Evolutionary conservation across 2,888 invertebrate species (phyloP).

Genomic region (Epirrhoe alternata): DNA sequence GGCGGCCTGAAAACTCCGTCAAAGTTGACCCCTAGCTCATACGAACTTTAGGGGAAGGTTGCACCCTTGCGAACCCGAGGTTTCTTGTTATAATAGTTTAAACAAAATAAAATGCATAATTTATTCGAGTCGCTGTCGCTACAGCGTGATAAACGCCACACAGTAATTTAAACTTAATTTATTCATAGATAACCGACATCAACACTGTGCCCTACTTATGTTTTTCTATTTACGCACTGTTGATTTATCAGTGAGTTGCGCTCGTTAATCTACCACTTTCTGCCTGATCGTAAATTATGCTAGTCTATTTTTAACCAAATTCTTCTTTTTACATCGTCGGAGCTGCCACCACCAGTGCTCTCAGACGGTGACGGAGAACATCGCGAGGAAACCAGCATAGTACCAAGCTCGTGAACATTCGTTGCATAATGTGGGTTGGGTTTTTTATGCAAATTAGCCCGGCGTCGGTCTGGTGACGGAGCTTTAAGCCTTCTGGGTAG

Average conservation of each 20-base stretch:
- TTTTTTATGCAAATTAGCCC: no score
- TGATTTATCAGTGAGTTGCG: slow-evolving; percentile 34
- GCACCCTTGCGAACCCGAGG: no score
- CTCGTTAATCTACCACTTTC: slow-evolving; percentile 29
- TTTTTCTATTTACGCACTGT: slow-evolving; percentile 37
- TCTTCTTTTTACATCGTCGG: neutral
- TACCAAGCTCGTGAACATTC: no score
- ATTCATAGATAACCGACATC: slow-evolving; percentile 36
- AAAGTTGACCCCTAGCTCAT: no score
- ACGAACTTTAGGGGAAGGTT: no score
- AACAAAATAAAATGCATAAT: slow-evolving; percentile 23
- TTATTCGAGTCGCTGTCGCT: slow-evolving; percentile 21
- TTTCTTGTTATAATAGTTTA: neutral
- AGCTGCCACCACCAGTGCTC: no score
- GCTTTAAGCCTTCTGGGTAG: no score
- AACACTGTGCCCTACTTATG: slow-evolving; percentile 31
- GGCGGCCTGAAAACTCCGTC: no score
- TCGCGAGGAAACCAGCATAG: no score
- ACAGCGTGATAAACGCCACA: slow-evolving; percentile 31
- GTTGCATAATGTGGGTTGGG: no score
- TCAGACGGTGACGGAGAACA: no score
- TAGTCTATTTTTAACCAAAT: slow-evolving; percentile 32
- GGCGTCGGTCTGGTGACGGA: no score
- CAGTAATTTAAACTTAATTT: slow-evolving; percentile 34
- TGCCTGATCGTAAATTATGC: slow-evolving; percentile 27